Base-by-base conservation (phyloP, 1,140 invertebrate species). In the Doryteuthis pealeii region DNA sequence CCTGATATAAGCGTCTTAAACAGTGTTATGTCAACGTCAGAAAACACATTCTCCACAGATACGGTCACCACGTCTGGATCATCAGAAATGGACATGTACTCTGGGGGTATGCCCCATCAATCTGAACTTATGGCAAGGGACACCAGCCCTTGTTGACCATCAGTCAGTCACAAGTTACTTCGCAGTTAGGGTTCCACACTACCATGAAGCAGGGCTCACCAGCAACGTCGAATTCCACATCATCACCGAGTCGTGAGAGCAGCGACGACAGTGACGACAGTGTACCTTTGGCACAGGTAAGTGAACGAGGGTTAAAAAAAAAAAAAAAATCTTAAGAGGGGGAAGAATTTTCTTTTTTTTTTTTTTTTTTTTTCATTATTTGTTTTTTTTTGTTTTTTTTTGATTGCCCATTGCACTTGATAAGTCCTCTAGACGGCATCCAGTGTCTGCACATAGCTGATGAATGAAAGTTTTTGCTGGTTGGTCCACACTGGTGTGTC, bases 251-350 rank as follows among this genome's bases (percentile, higher is more conserved):
- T 32, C 76, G 80, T 30, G 87, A 87, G 35, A 94, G 93, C 14
- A 94, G 93, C 72, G 94, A 95, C 85, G 94, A 95, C 81, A 95
- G 93, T 82, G 94, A 96, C 87, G 94, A 95, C 83, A 94, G 93
- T 87, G 92, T 94, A 30, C 93, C 93, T 45, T 92, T 86, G 43
- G 83, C 86, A 43, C 84, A 85, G 86, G 85, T 87, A 62, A 78
- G 76, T 70, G 15, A 40, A 5, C 35, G n/a, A n/a, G n/a, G n/a
- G n/a, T n/a, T n/a, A n/a, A n/a, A n/a, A n/a, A n/a, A n/a, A n/a
- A n/a, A n/a, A n/a, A n/a, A n/a, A n/a, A 30, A 35, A 22, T 71
- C 22, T 31, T 71, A 22, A 15, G 14, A 68, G 1, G 67, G 30
- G 4, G 22, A n/a, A n/a, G n/a, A n/a, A n/a, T n/a, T n/a, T n/a